phyloP scores from a whole-genome alignment of 2,113 vertebrate species.

The Hemiprocne comata region DNA sequence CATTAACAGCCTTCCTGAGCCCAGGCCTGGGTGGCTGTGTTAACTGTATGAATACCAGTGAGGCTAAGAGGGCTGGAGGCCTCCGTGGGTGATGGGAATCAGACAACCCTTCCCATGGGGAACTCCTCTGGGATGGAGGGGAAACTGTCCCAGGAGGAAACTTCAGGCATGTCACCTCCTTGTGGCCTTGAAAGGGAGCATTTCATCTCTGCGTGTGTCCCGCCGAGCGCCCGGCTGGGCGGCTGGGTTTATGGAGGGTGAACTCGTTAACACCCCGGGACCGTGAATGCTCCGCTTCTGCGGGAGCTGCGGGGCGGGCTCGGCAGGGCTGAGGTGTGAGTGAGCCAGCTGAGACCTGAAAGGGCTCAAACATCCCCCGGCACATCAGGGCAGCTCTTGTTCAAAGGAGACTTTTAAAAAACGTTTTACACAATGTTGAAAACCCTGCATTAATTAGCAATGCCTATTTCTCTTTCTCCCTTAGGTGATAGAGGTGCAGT shows the following conservation, averaged over 20 bases:
- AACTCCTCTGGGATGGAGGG: background rate
- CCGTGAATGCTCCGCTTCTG: constrained; percentile 38
- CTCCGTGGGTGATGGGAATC: fast-evolving
- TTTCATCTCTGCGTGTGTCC: constrained; percentile 43
- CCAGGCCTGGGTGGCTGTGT: fast-evolving
- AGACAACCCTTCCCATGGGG: background rate
- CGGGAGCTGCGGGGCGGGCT: background rate
- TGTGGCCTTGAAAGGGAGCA: background rate
- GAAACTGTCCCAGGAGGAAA: constrained; percentile 23
- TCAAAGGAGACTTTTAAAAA: constrained; percentile 5
- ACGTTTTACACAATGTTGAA: background rate
- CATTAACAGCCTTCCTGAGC: background rate
- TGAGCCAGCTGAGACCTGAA: background rate
- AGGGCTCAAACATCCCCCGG: background rate
- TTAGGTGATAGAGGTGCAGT: background rate
- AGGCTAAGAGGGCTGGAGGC: background rate
- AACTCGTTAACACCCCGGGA: background rate
- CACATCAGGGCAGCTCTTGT: background rate
- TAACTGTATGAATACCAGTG: background rate
- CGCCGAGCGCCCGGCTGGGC: fast-evolving
- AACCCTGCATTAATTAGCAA: background rate
- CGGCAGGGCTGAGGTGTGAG: background rate
- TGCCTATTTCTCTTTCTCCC: background rate
- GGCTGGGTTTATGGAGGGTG: background rate
- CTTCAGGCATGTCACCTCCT: background rate